Evolutionary conservation across 1,140 invertebrate genomes (phyloP), one percentile per base, ranked within the genome.

Genomic region (Matsumurasca onukii): DNA sequence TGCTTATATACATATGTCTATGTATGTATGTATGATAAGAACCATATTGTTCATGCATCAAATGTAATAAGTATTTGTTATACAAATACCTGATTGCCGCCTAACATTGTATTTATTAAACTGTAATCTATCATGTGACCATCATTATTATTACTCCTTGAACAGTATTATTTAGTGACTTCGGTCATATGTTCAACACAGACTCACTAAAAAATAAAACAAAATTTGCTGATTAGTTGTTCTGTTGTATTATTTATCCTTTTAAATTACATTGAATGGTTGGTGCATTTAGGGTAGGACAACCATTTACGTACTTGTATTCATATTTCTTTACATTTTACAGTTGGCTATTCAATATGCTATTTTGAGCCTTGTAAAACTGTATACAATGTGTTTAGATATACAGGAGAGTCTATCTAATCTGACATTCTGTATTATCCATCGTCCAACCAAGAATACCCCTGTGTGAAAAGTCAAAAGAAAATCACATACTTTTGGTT

Each of bases 81-180:
- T 45, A 65, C 62, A 65, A 45, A 65, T 65, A 31, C 31, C 12
- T 59, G 62, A 45, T 65, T 27, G 62, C 62, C 39, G 62, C 62
- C 62, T 65, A 65, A 65, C 48, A 65, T 65, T 65, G 62, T 65
- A 65, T 45, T 59, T 59, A 59, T 25, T 17, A 59, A 59, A 59
- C 15, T 65, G 34, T 65, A 45, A 31, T 65, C 27, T 20, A 45
- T 65, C n/a, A 31, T 20, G 62, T 65, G 62, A 27, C 31, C 39
- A 65, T 65, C n/a, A n/a, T 20, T 22, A 65, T 48, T 15, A 65
- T 27, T 31, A 45, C 20, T 45, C 27, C n/a, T 20, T 31, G 30
- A 51, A 51, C 49, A 51, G 49, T 61, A 61, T 61, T 65, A 65
- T 24, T 5, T 15, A 65, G 62, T 65, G 34, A 20, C 34, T 15